These are phyloP conservation scores for Liasis olivaceus DNA, from an alignment of 2,797 vertebrate genomes.

Conservation along the genomic window DNA sequence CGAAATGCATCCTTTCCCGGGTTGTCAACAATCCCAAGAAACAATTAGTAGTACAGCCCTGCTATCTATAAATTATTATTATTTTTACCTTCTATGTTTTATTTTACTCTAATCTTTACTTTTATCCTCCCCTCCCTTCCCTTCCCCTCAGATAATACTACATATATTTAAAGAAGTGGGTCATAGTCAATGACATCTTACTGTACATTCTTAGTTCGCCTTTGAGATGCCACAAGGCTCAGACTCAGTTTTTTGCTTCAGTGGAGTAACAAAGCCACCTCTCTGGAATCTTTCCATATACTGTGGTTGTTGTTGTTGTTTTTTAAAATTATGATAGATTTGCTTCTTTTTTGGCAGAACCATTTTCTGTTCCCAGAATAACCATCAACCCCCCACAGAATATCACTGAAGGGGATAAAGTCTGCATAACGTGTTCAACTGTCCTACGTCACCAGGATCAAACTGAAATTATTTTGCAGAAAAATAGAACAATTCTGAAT, in stretches of 20 bases:
- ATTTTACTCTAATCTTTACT: not conserved
- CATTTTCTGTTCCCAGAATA: slow-evolving; percentile 73
- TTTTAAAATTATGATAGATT: not conserved
- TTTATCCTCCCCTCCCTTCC: not conserved
- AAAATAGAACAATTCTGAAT: slow-evolving; percentile 70
- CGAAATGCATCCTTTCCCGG: not conserved
- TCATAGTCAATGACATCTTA: not conserved
- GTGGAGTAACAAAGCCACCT: not conserved
- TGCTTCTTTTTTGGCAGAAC: slow-evolving; percentile 60
- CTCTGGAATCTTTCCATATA: not conserved
- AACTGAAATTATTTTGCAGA: slow-evolving; percentile 78
- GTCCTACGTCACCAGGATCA: slow-evolving; percentile 34
- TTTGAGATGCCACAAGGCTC: not conserved
- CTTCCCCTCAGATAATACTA: not conserved
- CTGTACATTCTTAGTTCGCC: not conserved
- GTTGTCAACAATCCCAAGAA: not conserved
- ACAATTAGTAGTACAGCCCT: not conserved
- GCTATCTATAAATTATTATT: not conserved
- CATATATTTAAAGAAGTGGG: not conserved
- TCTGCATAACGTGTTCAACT: slow-evolving; percentile 70
- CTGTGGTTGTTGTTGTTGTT: not conserved
- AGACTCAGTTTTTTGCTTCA: not conserved
- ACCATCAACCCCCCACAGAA: slow-evolving; percentile 32
- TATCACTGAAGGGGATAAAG: slow-evolving; percentile 73
- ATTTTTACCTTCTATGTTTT: not conserved